Base-by-base conservation (phyloP, 1,140 invertebrate species). In the Temnothorax longispinosus region DNA sequence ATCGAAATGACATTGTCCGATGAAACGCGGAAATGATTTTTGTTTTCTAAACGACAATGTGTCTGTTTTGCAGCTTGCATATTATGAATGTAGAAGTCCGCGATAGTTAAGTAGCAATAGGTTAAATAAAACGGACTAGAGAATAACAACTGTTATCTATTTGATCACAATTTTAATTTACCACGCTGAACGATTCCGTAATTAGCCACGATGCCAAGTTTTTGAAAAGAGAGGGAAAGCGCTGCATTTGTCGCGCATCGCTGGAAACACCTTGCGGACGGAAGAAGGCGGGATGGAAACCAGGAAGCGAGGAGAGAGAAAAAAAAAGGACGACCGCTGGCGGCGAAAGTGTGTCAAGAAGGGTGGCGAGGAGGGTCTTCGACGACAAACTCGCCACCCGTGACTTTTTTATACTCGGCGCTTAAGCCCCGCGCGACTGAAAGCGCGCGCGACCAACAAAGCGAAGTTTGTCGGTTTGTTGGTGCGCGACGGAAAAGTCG, bases 261-360 rank as follows among this genome's bases (percentile, higher is more conserved):
- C n/a, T 54, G 65, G 32, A 71, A 32, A 35, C 67, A 71, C 60
- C 52, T 76, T 50, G 64, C 15, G 44, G 54, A 47, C 35, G 54
- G 41, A 50, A 60, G 56, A 47, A 56, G 62, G 54, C n/a, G 15
- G 56, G 32, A 58, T 38, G 75, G 35, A 67, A 56, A 62, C 21
- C n/a, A 72, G 58, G 50, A 86, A 58, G 11, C 52, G 35, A 76
- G 21, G 21, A 72, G 52, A 62, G 52, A 62, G 52, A 27, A 32
- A 15, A 54, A 52, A 72, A 56, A 47, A 71, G 52, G 32, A 69
- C 11, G 35, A 69, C 18, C 78, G 47, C 58, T 27, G 60, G 27
- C 69, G 41, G 67, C 67, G 78, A 82, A 87, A 87, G 85, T 82
- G 67, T 87, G 85, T 74, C 85, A 87, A 81, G 85, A 52, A 71